Base-by-base conservation (phyloP, 2,888 invertebrate species). In the Dasysyrphus albostriatus region DNA sequence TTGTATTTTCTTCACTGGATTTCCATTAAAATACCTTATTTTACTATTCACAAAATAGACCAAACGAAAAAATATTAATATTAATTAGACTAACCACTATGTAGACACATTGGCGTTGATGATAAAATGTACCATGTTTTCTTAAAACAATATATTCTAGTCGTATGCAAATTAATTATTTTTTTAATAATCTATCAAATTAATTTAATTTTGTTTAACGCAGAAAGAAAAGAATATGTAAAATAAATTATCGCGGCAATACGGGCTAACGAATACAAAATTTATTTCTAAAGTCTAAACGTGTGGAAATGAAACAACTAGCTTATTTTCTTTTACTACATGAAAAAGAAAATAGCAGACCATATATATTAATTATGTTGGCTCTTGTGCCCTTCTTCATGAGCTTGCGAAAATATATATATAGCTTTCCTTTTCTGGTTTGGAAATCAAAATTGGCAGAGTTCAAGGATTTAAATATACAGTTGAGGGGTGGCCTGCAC, bases 181-280 rank as follows among this genome's bases (percentile, higher is more conserved):
- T 42, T 7, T 61, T 61, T 24, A 39, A 14, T 5, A 12, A 24
- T 24, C 8, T 14, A 61, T 12, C 14, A 42, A 61, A 37, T 14
- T 19, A 19, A 39, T 16, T 73, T 47, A 9, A 67, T 29, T 73
- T 74, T 67, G 58, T 77, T 83, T 78, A 61, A 42, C 16, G 8
- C 19, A 44, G 59, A 47, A 67, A 61, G 49, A 73, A 51, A 69
- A 63, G 32, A 70, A 77, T 56, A 34, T 34, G 58, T 58, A 16
- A 58, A 34, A 58, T 58, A 78, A 65, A 78, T 78, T 49, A 65
- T 74, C 83, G 79, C 79, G 83, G 79, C 79, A 79, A 79, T 73
- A 69, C 74, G 47, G 73, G 42, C 47, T 83, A 78, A 59, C 70
- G 74, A 84, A 84, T 78, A 84, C 70, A 79, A 79, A 79, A 49